Base-by-base conservation (phyloP, 2,113 vertebrate species). In the Oryzias melastigma region DNA sequence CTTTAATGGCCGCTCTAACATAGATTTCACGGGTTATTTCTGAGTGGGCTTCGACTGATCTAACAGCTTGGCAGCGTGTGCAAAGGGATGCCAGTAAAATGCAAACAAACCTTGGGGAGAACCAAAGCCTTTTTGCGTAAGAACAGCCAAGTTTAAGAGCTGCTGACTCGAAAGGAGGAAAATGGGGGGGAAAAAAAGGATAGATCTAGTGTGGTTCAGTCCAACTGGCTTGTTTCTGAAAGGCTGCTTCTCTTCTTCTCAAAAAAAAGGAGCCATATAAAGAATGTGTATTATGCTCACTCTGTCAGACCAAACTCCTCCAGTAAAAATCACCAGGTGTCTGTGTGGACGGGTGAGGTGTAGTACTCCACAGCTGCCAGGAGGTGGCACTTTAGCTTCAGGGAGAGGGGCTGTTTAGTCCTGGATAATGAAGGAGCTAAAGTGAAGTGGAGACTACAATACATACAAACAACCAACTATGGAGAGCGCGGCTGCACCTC, bases 341-440 rank as follows among this genome's bases (percentile, higher is more conserved):
- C 66, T 73, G 66, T 57, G 35, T 53, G 48, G 19, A 29, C 47
- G 75, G 29, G 7, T 17, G 63, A 62, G 4, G 41, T 71, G 89
- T 82, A 89, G 81, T 85, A 68, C 78, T 35, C 0, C 0, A 6
- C 8, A 16, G 7, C 7, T 1, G 54, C 90, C 92, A 91, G 88
- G 3, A 92, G 92, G 86, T 92, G 92, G 92, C 92, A 92, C 87
- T 92, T 89, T 91, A 73, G 91, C 79, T 89, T 88, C 89, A 89
- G 86, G 53, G 2, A 67, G 81, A 60, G 75, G 22, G 40, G 19
- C 2, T 3, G 55, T 19, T 0, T n/a, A 59, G 57, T 58, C 62
- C 69, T 50, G 55, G 66, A 59, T 70, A 65, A 61, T 15, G 51
- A n/a, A 55, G 54, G 73, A 65, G 50, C 68, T 71, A 54, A 35